Evolutionary conservation across 2,113 vertebrate genomes (phyloP), one percentile per base, ranked within the genome.

Genomic region (Canis aureus): DNA sequence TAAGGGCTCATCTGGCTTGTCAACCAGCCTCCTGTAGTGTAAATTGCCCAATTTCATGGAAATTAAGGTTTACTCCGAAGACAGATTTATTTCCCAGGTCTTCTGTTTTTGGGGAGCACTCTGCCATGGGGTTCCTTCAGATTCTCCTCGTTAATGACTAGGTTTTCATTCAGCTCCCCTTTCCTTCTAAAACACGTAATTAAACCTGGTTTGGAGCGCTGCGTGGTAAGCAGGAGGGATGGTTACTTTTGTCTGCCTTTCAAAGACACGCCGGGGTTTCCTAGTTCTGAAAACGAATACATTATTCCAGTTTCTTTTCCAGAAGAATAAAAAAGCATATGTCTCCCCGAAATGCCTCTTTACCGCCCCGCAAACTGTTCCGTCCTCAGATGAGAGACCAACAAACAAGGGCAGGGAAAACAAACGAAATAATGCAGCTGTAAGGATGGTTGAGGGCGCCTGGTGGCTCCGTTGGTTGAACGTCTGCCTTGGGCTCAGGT

Each of bases 11-110:
- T 88, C 66, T 86, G 81, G 27, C 25, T 22, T 95, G 94, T 93
- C 96, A 84, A 78, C 92, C 76, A 97, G 66, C 59, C 82, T 78
- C 57, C 86, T 85, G 16, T 86, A 43, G 55, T 93, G 62, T 81
- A 96, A 97, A 97, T 71, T 64, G 66, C 91, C 60, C 87, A 86
- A 85, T 94, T 97, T 93, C 84, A 81, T 91, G 85, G 82, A 94
- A 94, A 95, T 95, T 92, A 82, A 95, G 55, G 32, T 76, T 96
- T 91, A 86, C 22, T 57, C 2, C 32, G 74, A 84, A 78, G 55
- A 73, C 29, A 86, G 78, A 66, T 94, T 91, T 95, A 81, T 79
- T 94, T 95, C 19, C 64, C 71, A 62, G 51, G 57, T 62, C 73
- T 91, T 91, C 73, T 94, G 87, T 79, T 89, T 96, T 96, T 79